Conservation (phyloP, 2,113 vertebrate genomes). For the Protomyctophum bolini region DNA sequence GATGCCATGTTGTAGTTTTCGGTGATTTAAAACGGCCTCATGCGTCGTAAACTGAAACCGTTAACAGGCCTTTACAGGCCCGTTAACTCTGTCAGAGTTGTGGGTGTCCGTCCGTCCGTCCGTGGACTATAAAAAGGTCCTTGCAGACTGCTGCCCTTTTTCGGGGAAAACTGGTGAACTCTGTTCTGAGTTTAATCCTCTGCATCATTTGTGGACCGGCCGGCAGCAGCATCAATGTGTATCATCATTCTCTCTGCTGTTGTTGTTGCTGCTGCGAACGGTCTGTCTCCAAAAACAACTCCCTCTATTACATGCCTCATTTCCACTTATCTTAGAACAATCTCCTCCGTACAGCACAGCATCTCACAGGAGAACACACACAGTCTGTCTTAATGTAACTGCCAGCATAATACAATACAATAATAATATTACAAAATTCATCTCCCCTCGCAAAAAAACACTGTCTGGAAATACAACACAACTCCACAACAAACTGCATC, state of each 20-base stretch:
- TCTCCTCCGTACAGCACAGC: neutral
- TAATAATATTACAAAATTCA: too few relatives aligned
- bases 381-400: neutral
- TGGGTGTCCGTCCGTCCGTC: too few relatives aligned
- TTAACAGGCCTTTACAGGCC: too few relatives aligned
- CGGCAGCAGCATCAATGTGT: neutral
- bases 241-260: slow-evolving; percentile 14
- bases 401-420: too few relatives aligned
- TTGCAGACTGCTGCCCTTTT: too few relatives aligned
- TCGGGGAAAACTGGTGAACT: too few relatives aligned
- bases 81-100: too few relatives aligned
- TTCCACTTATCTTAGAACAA: neutral
- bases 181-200: neutral
- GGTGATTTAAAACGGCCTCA: too few relatives aligned
- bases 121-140: too few relatives aligned
- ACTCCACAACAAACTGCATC: neutral
- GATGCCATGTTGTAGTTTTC: too few relatives aligned
- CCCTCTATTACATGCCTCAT: neutral
- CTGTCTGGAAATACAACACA: neutral
- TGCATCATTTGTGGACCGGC: neutral
- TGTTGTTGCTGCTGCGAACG: neutral
- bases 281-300: neutral
- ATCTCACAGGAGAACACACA: slow-evolving; percentile 1
- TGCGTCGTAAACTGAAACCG: too few relatives aligned
- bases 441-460: neutral